Evolutionary conservation across 2,888 invertebrate species (phyloP), one percentile per base, ranked within the genome.

Genomic region (Scaptomyza polygonia): DNA sequence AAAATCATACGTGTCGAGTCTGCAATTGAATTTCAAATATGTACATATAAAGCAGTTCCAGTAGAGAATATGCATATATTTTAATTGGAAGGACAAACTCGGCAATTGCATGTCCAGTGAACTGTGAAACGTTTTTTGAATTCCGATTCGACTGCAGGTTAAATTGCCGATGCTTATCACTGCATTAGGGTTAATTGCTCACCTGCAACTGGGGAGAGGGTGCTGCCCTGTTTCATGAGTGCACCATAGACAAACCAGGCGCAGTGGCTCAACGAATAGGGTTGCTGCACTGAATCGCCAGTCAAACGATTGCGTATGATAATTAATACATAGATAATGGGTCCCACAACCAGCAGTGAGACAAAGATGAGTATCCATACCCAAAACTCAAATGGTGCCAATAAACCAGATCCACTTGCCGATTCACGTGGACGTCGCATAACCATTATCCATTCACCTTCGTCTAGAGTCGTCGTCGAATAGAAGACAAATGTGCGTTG

Each of bases 171-270:
- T 87, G 48, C 6, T 14, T 64, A 84, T 88, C 83, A 45, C 4
- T 62, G 56, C 72, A 77, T 74, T 80, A 77, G 53, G 65, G 67
- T 64, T 72, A 72, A 84, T 84, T 85, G 88, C 92, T 93, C 91
- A 97, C 97, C 96, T 86, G 96, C 95, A 65, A 94, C 93, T 0
- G 97, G 97, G n/a, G 95, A 94, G 44, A 97, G 92, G 11, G 94
- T 95, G 21, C 96, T 96, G 51, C 97, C 97, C 92, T 97, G 97
- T 86, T 97, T 97, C 92, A 97, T 94, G 34, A 97, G 93, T 1
- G 96, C 96, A 14, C 97, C 96, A 88, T 97, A 97, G 11, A 91
- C 91, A 88, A 97, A 97, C 97, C 97, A 97, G 72, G 96, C 93
- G 87, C 97, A 97, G 5, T 95, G 94, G 0, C 94, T 93, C 16